Base-by-base conservation (phyloP, 2,797 vertebrate species). In the Okamejei kenojei region DNA sequence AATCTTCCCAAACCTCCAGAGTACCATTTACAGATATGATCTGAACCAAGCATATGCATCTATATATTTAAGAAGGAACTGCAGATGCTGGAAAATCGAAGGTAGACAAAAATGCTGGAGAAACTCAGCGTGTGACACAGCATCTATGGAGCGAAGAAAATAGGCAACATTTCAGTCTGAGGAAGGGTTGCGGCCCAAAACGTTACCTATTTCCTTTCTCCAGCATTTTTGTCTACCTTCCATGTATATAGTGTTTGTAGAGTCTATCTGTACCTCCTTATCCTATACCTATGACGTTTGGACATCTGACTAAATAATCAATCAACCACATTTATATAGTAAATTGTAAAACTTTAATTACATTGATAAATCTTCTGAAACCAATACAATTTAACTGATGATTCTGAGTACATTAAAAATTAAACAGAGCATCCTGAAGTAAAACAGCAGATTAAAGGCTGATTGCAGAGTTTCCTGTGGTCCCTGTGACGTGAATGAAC, bases 281-380 rank as follows among this genome's bases (percentile, higher is more conserved):
- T 3, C n/a, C 61, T 23, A 10, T 68, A 21, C 17, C 9, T 88
- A 4, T 21, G 65, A 13, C n/a, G 68, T 68, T 17, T 68, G 15
- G 21, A 68, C n/a, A 88, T n/a, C 84, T 88, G 65, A 68, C 61
- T 68, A 21, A 68, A 88, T 88, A 68, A 88, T 88, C 84, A 88
- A 65, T 17, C 84, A 68, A 88, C 84, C 61, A 68, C 84, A 68
- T 88, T 68, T 68, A 88, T 35, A 88, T 68, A 68, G 68, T 88
- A 88, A 88, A 88, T 32, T n/a, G n/a, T 88, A 88, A 63, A 88
- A 68, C 84, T 88, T 88, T 88, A 88, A 88, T 88, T 65, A 68
- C 84, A 88, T 88, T 68, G 84, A 88, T 88, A 88, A 68, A 88
- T 68, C 63, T 88, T 88, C 63, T 68, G 84, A 88, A 68, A n/a